A percentile compares a stretch with the other conserved stretches of the same genome.
Conservation (phyloP, 2,888 invertebrate species). For the Junonia oenone region DNA sequence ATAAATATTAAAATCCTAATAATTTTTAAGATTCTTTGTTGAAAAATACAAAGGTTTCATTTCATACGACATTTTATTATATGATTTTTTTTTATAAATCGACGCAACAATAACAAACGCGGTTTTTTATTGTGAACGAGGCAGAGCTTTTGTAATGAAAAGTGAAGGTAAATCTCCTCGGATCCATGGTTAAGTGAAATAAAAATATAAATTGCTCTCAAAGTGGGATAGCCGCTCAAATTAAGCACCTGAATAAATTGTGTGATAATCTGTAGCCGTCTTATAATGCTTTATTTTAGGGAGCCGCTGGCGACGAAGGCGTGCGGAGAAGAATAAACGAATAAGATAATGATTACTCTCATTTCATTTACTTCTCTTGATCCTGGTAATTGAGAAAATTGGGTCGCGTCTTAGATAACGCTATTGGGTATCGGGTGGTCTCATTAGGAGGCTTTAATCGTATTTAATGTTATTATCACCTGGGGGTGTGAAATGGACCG, state of each 20-base stretch:
- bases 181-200: conserved; percentile 69
- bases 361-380: conserved; percentile 76
- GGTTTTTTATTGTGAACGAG: conserved; percentile 36
- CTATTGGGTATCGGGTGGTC: conserved; percentile 56
- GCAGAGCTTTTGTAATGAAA: conserved; percentile 51
- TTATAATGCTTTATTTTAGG: conserved; percentile 68
- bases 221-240: conserved; percentile 74
- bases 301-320: conserved; percentile 54
- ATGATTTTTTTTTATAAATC: conserved; percentile 1
- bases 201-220: conserved; percentile 73
- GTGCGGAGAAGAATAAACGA: conserved; percentile 60
- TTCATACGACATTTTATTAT: background rate
- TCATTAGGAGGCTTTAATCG: conserved; percentile 70
- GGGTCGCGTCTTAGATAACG: conserved; percentile 68
- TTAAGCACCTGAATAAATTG: conserved; percentile 80
- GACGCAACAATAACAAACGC: conserved; percentile 11
- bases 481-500: conserved; percentile 65
- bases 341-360: conserved; percentile 75
- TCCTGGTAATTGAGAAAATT: conserved; percentile 76
- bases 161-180: conserved; percentile 62
- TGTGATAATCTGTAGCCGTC: conserved; percentile 75
- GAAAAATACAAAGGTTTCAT: background rate
- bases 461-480: conserved; percentile 73
- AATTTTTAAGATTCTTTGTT: too few species aligned
- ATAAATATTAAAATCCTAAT: too few species aligned